phyloP scores from a whole-genome alignment of 2,888 invertebrate species.

The Atherix ibis region DNA sequence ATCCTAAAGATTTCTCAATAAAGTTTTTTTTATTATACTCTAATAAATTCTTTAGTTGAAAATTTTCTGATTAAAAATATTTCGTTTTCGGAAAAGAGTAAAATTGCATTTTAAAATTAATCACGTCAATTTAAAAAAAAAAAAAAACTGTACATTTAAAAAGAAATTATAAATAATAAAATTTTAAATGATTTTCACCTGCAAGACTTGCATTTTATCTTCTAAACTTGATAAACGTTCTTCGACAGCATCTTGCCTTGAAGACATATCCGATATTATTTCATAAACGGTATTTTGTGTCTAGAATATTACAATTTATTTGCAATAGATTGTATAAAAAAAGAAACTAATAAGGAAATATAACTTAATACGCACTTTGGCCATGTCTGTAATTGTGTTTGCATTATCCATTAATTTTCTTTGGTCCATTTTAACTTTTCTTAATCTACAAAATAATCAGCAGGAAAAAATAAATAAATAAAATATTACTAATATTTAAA shows the following conservation, averaged over 20 bases:
- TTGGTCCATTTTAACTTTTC: slow-evolving; percentile 99
- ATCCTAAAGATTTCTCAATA: too few relatives aligned
- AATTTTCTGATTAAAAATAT: too few relatives aligned
- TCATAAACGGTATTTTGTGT: slow-evolving; percentile 97
- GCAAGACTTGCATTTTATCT: slow-evolving; percentile 73
- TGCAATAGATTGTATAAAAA: slow-evolving; percentile 6
- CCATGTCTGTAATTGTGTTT: slow-evolving; percentile 98
- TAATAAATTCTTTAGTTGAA: too few relatives aligned
- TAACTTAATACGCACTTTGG: slow-evolving; percentile 63
- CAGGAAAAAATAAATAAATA: too few relatives aligned
- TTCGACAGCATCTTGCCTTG: slow-evolving; percentile 83
- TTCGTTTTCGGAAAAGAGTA: too few relatives aligned
- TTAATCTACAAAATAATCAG: slow-evolving; percentile 71
- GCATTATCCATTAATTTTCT: slow-evolving; percentile 98
- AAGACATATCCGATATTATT: slow-evolving; percentile 94
- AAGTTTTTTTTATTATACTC: too few relatives aligned
- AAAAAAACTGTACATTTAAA: too few relatives aligned
- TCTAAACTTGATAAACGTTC: slow-evolving; percentile 86
- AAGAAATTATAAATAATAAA: too few relatives aligned
- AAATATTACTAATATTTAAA: not conserved
- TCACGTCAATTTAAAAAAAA: too few relatives aligned
- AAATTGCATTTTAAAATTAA: too few relatives aligned
- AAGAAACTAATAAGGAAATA: slow-evolving; percentile 1
- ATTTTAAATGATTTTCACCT: too few relatives aligned
- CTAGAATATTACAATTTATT: slow-evolving; percentile 36